Conservation (phyloP, 2,113 vertebrate species). For the Aegotheles bennettii region DNA sequence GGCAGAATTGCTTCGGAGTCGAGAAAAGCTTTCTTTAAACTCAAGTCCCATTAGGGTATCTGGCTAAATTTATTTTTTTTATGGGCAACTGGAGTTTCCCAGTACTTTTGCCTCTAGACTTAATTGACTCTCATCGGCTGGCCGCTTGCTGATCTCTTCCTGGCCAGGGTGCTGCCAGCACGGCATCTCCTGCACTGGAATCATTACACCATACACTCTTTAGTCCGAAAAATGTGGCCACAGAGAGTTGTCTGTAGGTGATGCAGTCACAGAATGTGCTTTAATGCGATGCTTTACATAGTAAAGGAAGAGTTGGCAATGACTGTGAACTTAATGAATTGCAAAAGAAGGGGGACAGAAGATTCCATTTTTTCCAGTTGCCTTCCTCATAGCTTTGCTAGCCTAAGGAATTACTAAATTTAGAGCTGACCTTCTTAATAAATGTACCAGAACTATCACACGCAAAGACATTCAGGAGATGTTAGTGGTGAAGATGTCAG, state of each 20-base stretch:
- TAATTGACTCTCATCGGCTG: background rate
- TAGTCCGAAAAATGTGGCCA: fast-evolving
- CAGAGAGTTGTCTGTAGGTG: background rate
- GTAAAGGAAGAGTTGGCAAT: background rate
- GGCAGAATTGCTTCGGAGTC: background rate
- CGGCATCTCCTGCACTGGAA: background rate
- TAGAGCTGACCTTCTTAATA: slow-evolving; percentile 63
- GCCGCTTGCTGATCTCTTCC: background rate
- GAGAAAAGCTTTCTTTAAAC: slow-evolving; percentile 17
- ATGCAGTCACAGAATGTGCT: background rate
- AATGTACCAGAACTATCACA: slow-evolving; percentile 39
- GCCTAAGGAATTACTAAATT: slow-evolving; percentile 62
- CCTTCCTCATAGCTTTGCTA: slow-evolving; percentile 56
- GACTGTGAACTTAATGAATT: background rate
- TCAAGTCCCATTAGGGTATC: background rate
- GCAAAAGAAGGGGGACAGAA: slow-evolving; percentile 24
- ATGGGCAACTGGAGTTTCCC: slow-evolving; percentile 10
- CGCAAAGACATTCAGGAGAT: slow-evolving; percentile 12
- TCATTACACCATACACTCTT: fast-evolving
- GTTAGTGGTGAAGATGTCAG: background rate
- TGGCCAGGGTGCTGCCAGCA: background rate
- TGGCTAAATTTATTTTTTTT: background rate
- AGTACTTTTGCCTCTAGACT: background rate
- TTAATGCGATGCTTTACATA: background rate
- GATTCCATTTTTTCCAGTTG: slow-evolving; percentile 53